These are phyloP conservation scores for Forbesichthys papilliferus DNA, from an alignment of 2,113 vertebrate species.

Conservation along the genomic window DNA sequence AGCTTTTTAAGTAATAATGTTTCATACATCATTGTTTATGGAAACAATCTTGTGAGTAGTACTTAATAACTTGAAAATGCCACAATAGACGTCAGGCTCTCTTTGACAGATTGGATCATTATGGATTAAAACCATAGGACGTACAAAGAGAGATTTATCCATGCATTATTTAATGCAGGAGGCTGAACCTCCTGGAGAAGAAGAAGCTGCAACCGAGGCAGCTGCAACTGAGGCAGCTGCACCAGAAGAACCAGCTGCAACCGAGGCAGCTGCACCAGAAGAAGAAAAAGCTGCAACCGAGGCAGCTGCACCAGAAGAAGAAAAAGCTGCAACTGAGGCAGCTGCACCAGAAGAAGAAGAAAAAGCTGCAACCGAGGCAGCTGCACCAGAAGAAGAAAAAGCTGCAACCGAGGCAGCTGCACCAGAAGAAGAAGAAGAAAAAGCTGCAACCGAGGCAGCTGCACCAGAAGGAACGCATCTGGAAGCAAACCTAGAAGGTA, in stretches of 20 bases:
- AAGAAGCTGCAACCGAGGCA: background rate
- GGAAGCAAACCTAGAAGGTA: no score
- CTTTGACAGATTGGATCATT: no score
- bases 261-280: background rate
- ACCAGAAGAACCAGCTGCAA: no score
- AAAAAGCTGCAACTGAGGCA: background rate
- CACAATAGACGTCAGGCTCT: no score
- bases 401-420: background rate
- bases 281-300: no score
- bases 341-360: background rate
- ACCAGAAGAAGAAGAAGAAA: background rate
- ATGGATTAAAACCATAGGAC: no score
- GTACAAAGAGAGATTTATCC: no score
- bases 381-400: background rate
- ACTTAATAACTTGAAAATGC: no score
- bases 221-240: background rate
- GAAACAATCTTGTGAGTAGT: no score
- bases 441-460: background rate
- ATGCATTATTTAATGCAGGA: no score
- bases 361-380: background rate
- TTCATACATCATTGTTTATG: no score
- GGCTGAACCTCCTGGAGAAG: background rate
- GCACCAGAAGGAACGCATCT: background rate
- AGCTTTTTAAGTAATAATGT: no score
- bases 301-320: background rate